These are phyloP conservation scores for human DNA, from an alignment of 2,113 vertebrate species.

Conservation along the genomic window GRCh38 chr4:81699001-81699500, in stretches of 20 bases:
- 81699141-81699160: not conserved
- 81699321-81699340: not conserved
- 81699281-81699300: fast-evolving
- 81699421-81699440: not conserved
- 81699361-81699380: not conserved
- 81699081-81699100: not conserved
- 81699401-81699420: not conserved
- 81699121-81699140: fast-evolving
- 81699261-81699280: fast-evolving
- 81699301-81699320: not conserved
- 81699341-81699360: not conserved
- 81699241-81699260: not conserved
- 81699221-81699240: not conserved
- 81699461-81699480: not conserved
- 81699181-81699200: not conserved
- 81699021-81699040: fast-evolving
- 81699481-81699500: not conserved
- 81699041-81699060: not conserved
- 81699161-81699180: too few species aligned
- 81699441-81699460: not conserved
- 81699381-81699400: not conserved
- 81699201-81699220: not conserved
- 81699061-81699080: not conserved
- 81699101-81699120: not conserved
- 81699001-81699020: not conserved